Conservation (phyloP, 2,888 invertebrate species). For the Torymus auratus region DNA sequence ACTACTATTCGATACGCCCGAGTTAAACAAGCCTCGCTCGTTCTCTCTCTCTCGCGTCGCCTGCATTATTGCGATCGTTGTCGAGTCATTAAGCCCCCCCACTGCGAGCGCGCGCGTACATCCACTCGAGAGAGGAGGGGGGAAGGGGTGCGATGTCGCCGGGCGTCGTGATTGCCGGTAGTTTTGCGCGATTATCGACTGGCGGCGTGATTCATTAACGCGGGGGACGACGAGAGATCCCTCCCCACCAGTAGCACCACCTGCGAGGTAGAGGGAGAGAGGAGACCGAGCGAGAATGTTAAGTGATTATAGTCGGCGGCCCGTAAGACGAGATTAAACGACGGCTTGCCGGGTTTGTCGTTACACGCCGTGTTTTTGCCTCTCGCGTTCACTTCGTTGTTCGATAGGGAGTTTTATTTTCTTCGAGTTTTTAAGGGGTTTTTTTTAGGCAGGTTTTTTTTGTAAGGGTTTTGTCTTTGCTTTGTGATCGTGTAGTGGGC, state of each 20-base stretch:
- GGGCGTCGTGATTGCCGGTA: conserved; percentile 51
- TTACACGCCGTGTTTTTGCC: neutral
- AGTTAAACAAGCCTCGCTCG: conserved; percentile 6
- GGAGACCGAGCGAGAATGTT: conserved; percentile 14
- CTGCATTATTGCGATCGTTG: conserved; percentile 55
- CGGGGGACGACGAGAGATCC: neutral
- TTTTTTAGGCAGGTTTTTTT: no score
- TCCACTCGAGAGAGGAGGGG: conserved; percentile 23
- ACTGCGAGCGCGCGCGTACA: neutral
- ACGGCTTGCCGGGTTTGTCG: conserved; percentile 7
- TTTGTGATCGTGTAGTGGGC: no score
- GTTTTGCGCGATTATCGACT: conserved; percentile 56
- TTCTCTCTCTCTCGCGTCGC: conserved; percentile 3
- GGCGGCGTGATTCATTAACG: conserved; percentile 53
- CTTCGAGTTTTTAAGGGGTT: neutral
- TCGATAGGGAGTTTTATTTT: conserved; percentile 21
- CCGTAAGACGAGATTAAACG: conserved; percentile 21
- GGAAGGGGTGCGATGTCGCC: conserved; percentile 38
- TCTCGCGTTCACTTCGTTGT: conserved; percentile 5
- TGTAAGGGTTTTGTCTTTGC: no score
- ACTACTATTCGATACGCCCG: no score
- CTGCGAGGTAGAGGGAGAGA: neutral
- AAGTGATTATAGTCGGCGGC: conserved; percentile 36
- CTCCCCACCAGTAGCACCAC: no score
- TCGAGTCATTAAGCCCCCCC: conserved; percentile 53